Conservation (phyloP, 2,113 vertebrate species). For the Cyprinodon variegatus region DNA sequence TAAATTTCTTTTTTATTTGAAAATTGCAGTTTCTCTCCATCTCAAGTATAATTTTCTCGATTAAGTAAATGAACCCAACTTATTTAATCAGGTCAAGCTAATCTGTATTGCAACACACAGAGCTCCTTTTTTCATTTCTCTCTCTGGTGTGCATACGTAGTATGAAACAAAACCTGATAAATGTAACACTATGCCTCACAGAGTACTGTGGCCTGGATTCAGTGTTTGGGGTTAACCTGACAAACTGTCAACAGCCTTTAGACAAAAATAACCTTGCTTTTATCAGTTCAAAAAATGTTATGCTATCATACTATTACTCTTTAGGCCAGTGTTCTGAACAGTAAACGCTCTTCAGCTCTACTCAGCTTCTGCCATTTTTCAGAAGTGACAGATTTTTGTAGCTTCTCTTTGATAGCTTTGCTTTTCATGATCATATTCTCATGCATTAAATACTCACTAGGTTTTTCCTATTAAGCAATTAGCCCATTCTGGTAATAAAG, state of each 20-base stretch:
- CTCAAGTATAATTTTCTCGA: not conserved
- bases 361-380: not conserved
- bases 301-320: not conserved
- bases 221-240: too few species aligned
- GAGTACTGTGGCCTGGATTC: too few species aligned
- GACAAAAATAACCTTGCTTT: not conserved
- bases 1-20: too few species aligned
- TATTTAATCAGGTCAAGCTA: not conserved
- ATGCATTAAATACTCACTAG: not conserved
- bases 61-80: not conserved
- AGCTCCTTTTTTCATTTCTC: too few species aligned
- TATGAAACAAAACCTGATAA: too few species aligned
- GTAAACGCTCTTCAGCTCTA: not conserved
- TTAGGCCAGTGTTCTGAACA: not conserved
- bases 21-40: not conserved
- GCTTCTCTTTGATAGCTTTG: not conserved
- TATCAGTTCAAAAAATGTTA: not conserved
- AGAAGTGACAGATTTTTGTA: not conserved
- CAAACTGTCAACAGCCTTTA: too few species aligned
- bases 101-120: too few species aligned
- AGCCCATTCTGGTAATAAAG: not conserved
- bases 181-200: too few species aligned
- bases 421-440: not conserved
- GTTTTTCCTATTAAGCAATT: not conserved
- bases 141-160: too few species aligned